Evolutionary conservation across 2,113 vertebrate species (phyloP), one percentile per base, ranked within the genome.

Genomic region (Sigmodon hispidus): DNA sequence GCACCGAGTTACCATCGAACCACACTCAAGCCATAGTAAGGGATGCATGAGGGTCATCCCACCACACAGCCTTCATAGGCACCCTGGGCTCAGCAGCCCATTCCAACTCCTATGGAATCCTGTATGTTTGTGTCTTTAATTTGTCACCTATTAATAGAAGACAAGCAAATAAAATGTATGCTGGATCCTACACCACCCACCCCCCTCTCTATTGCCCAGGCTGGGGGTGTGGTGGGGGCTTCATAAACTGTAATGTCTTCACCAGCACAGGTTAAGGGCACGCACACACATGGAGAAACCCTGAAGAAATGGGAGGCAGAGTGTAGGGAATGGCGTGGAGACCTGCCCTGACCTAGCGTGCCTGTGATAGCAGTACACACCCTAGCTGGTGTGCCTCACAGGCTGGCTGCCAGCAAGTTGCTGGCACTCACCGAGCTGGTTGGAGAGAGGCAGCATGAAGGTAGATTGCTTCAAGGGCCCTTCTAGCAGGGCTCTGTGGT

Each of bases 381-480:
- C 17, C 17, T 21, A 10, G 3, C 1, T 0, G 24, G 61, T 0
- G 1, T 2, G 3, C 29, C 57, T 48, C 63, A 52, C 7, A 65
- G 96, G 73, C 73, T 43, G 1, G 0, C 67, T 67, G 70, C 34
- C 57, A n/a, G 93, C 45, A 7, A 26, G 26, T 48, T 1, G 13
- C 2, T 76, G 15, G 16, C 67, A 91, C 96, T 99, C 98, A 96
- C 99, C 98, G 52, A 98, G 97, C 81, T 99, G 99, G 97, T 98
- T 99, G 96, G 99, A 99, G 87, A 99, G 98, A 1, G 99, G 99
- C 96, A 99, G 91, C 0, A 99, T 98, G 90, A 99, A 99, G 90
- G 99, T 99, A 0, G 99, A 99, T 65, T 97, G 99, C 31, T 96
- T 99, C 98, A 99, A 84, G 45, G 98, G 96, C 83, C 97, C 80